Percentiles rank a stretch among this genome's conserved stretches.
Conservation (phyloP, 2,797 vertebrate species). For the Urocyon cinereoargenteus region DNA sequence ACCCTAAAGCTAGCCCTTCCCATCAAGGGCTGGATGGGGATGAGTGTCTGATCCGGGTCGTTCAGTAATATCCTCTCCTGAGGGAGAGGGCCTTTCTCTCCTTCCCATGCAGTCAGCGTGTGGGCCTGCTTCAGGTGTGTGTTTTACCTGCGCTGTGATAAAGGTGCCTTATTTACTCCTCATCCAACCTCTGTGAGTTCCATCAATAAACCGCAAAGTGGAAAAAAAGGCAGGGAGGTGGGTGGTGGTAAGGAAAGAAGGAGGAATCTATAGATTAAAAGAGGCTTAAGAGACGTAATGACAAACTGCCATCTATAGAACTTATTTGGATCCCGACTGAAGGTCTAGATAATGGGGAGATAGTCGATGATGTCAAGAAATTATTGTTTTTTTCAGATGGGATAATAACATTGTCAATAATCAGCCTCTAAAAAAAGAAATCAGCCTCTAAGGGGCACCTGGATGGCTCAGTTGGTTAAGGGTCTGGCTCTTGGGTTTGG, state of each 20-base stretch:
- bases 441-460: background rate
- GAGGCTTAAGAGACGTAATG: background rate
- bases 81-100: background rate
- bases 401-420: background rate
- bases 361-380: background rate
- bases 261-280: background rate
- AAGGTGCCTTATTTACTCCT: background rate
- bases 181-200: background rate
- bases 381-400: background rate
- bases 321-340: background rate
- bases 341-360: background rate
- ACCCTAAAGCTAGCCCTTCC: background rate
- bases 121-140: fast-evolving
- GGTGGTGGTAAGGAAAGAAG: background rate
- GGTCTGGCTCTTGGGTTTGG: background rate
- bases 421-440: no score
- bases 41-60: background rate
- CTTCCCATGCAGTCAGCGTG: background rate
- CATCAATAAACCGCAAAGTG: background rate
- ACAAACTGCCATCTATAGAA: background rate
- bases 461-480: background rate
- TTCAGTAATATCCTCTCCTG: background rate
- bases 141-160: background rate
- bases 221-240: background rate
- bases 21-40: background rate